These are phyloP conservation scores for Drosophila picticornis DNA, from an alignment of 2,888 invertebrate species.

Conservation along the genomic window DNA sequence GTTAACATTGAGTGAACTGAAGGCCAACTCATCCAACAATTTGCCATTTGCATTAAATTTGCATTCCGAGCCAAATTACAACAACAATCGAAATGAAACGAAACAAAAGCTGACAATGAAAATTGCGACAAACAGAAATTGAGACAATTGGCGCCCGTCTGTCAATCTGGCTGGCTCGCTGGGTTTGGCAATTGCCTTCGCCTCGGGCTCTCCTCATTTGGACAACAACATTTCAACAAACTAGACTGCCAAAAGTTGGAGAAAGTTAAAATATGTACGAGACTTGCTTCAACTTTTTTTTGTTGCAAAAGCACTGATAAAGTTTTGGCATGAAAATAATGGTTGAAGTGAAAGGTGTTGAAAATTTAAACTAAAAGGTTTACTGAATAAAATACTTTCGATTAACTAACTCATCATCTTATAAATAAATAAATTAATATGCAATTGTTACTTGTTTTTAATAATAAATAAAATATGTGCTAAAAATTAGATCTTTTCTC, in stretches of 20 bases:
- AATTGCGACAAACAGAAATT: constrained; percentile 57
- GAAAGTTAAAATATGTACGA: constrained; percentile 39
- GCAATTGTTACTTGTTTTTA: background rate
- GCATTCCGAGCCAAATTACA: constrained; percentile 55
- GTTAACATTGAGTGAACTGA: constrained; percentile 39
- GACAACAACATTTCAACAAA: constrained; percentile 41
- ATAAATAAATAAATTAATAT: background rate
- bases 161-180: constrained; percentile 11
- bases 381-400: background rate
- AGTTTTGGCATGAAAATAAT: background rate
- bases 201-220: constrained; percentile 56
- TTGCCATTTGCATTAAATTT: constrained; percentile 63
- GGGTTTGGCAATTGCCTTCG: constrained; percentile 54
- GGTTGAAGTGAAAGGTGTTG: background rate
- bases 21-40: constrained; percentile 44
- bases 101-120: constrained; percentile 48
- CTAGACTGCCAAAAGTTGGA: constrained; percentile 32
- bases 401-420: background rate
- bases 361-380: background rate
- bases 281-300: constrained; percentile 20
- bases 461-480: background rate
- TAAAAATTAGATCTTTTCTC: fast-evolving
- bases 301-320: constrained; percentile 17
- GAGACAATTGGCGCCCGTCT: constrained; percentile 66
- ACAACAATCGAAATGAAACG: constrained; percentile 13